Evolutionary conservation across 2,797 vertebrate species (phyloP), one percentile per base, ranked within the genome.

Genomic region (Hyperoplus lanceolatus): DNA sequence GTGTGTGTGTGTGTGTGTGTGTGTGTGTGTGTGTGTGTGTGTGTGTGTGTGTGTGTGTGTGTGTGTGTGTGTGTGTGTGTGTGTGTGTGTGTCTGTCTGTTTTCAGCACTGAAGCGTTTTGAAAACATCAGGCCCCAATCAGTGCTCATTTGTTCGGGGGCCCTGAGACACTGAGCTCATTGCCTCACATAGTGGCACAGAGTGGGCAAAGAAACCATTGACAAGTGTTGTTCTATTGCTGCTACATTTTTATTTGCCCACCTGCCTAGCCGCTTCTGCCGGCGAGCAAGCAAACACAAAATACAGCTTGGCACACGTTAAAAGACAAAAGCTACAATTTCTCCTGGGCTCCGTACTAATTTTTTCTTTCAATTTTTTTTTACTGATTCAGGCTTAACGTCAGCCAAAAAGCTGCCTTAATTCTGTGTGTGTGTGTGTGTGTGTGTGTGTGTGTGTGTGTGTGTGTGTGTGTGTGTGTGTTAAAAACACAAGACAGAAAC

Each of bases 121-220:
- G 73, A 84, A 91, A 90, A 92, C 91, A 93, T 90, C 91, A 87
- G 80, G 81, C 83, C 89, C 29, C 91, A 94, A 94, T 94, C 93
- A 94, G 91, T 38, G 72, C 81, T 90, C 90, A 92, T 94, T 94
- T 94, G 91, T 92, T 93, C 92, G 77, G 89, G 86, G 91, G 91
- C 82, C 85, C 84, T 70, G 80, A 84, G 87, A 93, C 90, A 90
- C 86, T 1, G 61, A 89, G 86, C 90, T 87, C 82, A 67, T 82
- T 77, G 83, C 80, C 55, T 89, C 80, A 18, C 68, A 75, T 38
- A 15, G 80, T 63, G 80, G 81, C 85, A 56, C 67, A 82, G 77
- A 70, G 66, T 74, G 76, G 29, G 29, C 29, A 29, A 87, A 75
- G 61, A 63, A 72, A 39, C 75, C 64, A 36, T 12, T 48, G 82